phyloP scores from a whole-genome alignment of 2,797 vertebrate species.

The Mus caroli region DNA sequence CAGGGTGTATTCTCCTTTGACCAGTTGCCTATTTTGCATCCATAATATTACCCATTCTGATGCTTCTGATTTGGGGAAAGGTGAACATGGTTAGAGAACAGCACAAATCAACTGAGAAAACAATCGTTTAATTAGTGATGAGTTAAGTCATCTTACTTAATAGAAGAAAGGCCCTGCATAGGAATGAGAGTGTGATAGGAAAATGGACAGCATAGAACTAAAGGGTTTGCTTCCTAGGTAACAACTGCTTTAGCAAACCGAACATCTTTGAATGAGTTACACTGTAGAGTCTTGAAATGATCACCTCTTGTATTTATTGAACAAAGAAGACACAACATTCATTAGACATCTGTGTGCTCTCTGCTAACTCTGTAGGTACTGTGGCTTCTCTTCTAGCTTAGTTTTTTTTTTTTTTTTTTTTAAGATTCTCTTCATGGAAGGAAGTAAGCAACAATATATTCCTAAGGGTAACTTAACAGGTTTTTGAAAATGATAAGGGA shows the following conservation, averaged over 20 bases:
- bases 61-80: background rate
- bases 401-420: constrained; percentile 11
- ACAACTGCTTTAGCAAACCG: background rate
- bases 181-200: background rate
- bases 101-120: background rate
- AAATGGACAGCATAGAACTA: background rate
- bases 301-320: background rate
- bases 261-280: background rate
- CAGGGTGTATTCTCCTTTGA: background rate
- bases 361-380: background rate
- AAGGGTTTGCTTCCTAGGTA: background rate
- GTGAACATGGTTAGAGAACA: background rate
- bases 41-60: background rate
- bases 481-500: constrained; percentile 3
- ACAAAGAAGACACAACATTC: background rate
- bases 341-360: background rate
- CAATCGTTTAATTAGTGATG: background rate
- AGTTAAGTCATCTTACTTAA: background rate
- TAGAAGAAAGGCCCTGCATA: background rate
- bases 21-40: background rate
- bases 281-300: background rate
- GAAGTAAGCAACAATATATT: background rate
- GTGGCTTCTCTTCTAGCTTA: background rate
- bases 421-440: background rate
- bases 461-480: background rate